These are phyloP conservation scores for Callopanchax toddi DNA, from an alignment of 2,113 vertebrate genomes.

Conservation along the genomic window DNA sequence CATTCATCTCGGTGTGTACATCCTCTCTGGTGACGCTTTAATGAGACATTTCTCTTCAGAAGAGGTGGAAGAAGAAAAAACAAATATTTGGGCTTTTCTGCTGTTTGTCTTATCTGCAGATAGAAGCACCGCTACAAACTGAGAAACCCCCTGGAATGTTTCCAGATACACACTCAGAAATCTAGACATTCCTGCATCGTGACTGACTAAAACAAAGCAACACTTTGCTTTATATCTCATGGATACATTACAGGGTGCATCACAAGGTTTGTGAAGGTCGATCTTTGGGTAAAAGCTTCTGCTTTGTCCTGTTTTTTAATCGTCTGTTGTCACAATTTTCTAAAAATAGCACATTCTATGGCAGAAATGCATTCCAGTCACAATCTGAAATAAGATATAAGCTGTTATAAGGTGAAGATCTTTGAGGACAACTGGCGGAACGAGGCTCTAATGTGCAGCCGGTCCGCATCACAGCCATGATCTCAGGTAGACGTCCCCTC, in stretches of 20 bases:
- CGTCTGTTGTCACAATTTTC: not conserved
- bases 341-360: not conserved
- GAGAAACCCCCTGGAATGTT: slow-evolving; percentile 7
- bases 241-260: not conserved
- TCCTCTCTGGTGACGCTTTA: not conserved
- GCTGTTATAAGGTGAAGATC: slow-evolving; percentile 1
- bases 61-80: not conserved
- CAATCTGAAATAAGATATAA: not conserved
- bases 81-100: not conserved
- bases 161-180: slow-evolving; percentile 1
- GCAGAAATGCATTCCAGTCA: slow-evolving; percentile 4
- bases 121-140: slow-evolving; percentile 15
- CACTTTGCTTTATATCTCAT: not conserved
- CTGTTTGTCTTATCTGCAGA: slow-evolving; percentile 18
- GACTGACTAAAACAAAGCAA: slow-evolving; percentile 4
- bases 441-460: slow-evolving; percentile 9
- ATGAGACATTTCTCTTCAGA: not conserved
- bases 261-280: slow-evolving; percentile 40
- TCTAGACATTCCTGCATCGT: not conserved
- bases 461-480: slow-evolving; percentile 29
- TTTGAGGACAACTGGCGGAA: not conserved
- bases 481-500: slow-evolving; percentile 2
- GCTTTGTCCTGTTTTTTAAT: not conserved
- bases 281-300: not conserved
- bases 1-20: not conserved